These are phyloP conservation scores for Orthochromis malagaraziensis DNA, from an alignment of 2,113 vertebrate genomes.

Conservation along the genomic window DNA sequence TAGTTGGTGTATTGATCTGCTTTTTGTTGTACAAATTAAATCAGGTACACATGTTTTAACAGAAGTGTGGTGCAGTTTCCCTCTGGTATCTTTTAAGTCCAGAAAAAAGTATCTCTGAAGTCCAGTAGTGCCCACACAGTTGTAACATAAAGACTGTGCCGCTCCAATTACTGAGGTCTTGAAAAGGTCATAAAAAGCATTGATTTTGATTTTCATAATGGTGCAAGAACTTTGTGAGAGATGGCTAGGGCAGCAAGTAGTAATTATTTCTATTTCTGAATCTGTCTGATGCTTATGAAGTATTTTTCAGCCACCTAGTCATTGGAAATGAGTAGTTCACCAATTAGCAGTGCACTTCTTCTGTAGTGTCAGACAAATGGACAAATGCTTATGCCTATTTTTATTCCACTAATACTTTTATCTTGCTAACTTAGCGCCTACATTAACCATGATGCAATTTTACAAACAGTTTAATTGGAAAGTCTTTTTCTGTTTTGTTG, in stretches of 20 bases:
- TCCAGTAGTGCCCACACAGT: neutral
- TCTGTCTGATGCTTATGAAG: neutral
- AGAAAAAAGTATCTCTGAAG: neutral
- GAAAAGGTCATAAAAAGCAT: neutral
- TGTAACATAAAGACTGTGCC: neutral
- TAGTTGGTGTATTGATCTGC: neutral
- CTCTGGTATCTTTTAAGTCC: neutral
- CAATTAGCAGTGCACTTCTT: neutral
- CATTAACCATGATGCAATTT: neutral
- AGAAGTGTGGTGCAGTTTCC: neutral
- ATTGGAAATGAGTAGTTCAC: neutral
- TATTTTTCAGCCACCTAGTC: neutral
- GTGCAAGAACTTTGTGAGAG: neutral
- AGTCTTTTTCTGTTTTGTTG: neutral
- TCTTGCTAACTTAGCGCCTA: neutral
- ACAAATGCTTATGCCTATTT: neutral
- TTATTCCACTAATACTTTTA: neutral
- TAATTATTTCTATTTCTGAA: neutral
- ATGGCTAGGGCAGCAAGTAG: neutral
- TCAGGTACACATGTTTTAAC: neutral
- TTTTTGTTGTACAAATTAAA: neutral
- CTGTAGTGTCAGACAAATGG: neutral
- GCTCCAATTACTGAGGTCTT: neutral
- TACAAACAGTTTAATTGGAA: neutral
- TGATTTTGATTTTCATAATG: neutral